Conservation (phyloP, 2,113 vertebrate species). For the Corythornis cristatus region DNA sequence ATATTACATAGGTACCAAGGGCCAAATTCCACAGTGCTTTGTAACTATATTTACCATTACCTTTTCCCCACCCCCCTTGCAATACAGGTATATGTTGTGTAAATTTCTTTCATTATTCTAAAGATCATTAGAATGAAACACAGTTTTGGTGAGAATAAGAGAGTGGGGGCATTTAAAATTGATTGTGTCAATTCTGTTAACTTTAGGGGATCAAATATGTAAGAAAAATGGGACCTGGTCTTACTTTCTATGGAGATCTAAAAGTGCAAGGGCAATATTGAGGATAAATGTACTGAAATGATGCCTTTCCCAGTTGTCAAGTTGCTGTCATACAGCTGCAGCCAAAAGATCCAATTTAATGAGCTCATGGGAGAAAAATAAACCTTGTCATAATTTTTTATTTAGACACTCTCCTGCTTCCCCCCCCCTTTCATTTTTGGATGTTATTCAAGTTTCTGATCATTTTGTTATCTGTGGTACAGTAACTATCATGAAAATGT, state of each 20-base stretch:
- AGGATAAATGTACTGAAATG: neutral
- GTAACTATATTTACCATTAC: neutral
- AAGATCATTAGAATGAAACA: neutral
- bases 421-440: neutral
- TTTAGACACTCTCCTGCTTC: neutral
- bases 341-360: slow-evolving; percentile 16
- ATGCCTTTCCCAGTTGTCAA: neutral
- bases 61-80: neutral
- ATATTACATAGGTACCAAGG: neutral
- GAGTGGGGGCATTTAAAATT: neutral
- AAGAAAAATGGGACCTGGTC: neutral
- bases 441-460: slow-evolving; percentile 41
- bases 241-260: neutral
- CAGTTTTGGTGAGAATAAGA: neutral
- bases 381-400: slow-evolving; percentile 14
- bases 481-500: neutral
- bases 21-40: neutral
- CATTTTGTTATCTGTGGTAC: slow-evolving; percentile 20
- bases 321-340: neutral
- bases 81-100: rapidly evolving
- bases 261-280: neutral
- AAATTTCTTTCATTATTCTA: neutral
- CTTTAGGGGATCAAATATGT: neutral
- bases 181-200: neutral
- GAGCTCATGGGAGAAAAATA: slow-evolving; percentile 45